phyloP scores from a whole-genome alignment of 37 sponge, comb jelly and placozoan genomes.

The Theonella swinhoei region DNA sequence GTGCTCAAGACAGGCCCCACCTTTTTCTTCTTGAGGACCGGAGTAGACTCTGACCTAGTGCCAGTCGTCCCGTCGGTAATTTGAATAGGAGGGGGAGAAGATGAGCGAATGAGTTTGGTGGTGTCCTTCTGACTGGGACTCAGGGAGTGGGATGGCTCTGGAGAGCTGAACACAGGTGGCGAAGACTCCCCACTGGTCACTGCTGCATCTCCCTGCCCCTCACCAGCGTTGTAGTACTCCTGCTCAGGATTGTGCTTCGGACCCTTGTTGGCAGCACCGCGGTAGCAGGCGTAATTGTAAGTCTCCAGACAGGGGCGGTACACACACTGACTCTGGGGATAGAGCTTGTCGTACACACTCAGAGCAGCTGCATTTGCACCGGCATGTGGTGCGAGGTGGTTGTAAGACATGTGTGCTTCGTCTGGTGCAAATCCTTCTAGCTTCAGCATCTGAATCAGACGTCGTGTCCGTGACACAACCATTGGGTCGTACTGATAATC shows the following conservation, averaged over 20 bases:
- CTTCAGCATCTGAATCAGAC: not conserved
- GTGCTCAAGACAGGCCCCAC: not conserved
- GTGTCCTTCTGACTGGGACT: not conserved
- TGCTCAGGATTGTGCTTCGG: not conserved
- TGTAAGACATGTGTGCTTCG: not conserved
- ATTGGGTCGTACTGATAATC: not conserved
- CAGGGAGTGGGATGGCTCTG: too few relatives aligned
- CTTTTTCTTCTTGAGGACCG: not conserved
- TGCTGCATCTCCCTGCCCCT: not conserved
- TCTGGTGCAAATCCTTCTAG: not conserved
- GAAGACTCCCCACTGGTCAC: not conserved
- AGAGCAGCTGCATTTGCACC: not conserved
- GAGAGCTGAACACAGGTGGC: too few relatives aligned
- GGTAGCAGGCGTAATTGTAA: not conserved
- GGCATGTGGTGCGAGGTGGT: not conserved
- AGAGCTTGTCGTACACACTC: not conserved
- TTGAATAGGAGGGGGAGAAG: not conserved
- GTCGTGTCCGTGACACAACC: not conserved
- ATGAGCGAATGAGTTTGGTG: not conserved
- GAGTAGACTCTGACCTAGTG: not conserved
- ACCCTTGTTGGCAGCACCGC: not conserved
- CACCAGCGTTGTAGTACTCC: conserved; percentile 4
- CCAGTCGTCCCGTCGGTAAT: not conserved
- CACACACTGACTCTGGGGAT: not conserved
- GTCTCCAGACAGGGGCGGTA: not conserved